Conservation (phyloP, 1,140 invertebrate species). For the Cotesia glomerata region DNA sequence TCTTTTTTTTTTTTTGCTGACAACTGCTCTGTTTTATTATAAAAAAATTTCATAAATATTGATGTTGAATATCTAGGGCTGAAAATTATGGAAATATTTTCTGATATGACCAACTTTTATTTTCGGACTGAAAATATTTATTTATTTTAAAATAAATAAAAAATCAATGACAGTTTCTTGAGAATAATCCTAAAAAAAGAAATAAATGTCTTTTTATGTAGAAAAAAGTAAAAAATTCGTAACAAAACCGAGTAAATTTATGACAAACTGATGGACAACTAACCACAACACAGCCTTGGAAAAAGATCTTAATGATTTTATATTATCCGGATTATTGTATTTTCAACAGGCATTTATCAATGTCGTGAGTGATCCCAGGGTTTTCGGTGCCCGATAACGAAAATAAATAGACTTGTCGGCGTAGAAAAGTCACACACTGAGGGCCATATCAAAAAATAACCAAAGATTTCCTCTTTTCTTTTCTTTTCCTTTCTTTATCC, state of each 20-base stretch:
- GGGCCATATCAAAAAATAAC: neutral
- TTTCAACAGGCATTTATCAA: constrained; percentile 12
- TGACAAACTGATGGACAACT: neutral
- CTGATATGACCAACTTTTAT: too few relatives aligned
- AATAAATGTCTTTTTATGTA: too few relatives aligned
- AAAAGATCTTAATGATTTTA: neutral
- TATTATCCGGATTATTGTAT: constrained; percentile 10
- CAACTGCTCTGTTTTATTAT: neutral
- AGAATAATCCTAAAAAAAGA: too few relatives aligned
- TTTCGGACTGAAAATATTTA: too few relatives aligned
- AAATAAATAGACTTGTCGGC: constrained; percentile 17
- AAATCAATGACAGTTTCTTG: too few relatives aligned
- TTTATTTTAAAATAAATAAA: too few relatives aligned
- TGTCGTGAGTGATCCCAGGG: constrained; percentile 10
- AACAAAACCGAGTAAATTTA: neutral
- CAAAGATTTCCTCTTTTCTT: neutral
- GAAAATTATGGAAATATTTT: too few relatives aligned
- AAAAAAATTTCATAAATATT: too few relatives aligned
- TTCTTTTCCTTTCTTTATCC: neutral
- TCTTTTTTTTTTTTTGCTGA: too few relatives aligned
- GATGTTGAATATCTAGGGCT: too few relatives aligned
- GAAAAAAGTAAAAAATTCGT: too few relatives aligned
- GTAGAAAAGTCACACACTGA: constrained; percentile 15
- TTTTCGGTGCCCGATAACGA: constrained; percentile 1
- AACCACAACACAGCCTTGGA: neutral